Percentiles rank a stretch among this genome's conserved stretches.
These are phyloP conservation scores for Disparrhopalites patrizii DNA, from an alignment of 2,888 invertebrate species.

Conservation along the genomic window DNA sequence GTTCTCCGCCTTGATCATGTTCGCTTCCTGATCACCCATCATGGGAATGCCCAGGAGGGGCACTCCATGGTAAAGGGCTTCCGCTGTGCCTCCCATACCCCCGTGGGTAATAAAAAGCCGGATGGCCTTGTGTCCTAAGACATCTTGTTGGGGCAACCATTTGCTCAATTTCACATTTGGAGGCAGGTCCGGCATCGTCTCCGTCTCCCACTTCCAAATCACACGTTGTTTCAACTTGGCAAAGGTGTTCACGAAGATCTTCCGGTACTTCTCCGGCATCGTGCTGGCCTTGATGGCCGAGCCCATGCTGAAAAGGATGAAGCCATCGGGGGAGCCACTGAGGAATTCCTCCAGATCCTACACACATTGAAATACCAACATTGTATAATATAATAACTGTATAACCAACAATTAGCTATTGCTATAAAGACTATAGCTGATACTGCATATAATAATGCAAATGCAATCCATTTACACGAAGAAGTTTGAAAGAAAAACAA, in stretches of 20 bases:
- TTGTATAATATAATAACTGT: too few relatives aligned
- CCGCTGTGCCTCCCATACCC: constrained; percentile 67
- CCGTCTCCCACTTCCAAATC: constrained; percentile 77
- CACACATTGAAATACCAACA: too few relatives aligned
- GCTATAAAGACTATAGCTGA: too few relatives aligned
- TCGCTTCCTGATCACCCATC: constrained; percentile 58
- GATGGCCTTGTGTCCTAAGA: constrained; percentile 63
- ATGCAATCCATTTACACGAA: too few relatives aligned
- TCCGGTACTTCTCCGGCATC: constrained; percentile 71
- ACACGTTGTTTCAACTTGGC: constrained; percentile 72
- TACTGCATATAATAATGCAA: too few relatives aligned
- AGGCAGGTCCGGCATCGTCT: constrained; percentile 58
- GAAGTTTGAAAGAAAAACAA: too few relatives aligned
- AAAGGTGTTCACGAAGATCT: constrained; percentile 67
- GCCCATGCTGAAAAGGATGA: constrained; percentile 81
- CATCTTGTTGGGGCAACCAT: constrained; percentile 73
- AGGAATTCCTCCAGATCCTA: constrained; percentile 50
- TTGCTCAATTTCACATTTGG: constrained; percentile 60
- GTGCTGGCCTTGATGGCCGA: constrained; percentile 74
- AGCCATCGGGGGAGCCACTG: constrained; percentile 59
- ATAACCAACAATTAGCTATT: too few relatives aligned
- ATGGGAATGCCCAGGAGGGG: constrained; percentile 61
- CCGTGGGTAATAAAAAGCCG: constrained; percentile 68
- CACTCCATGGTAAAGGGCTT: constrained; percentile 63
- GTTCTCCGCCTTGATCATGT: constrained; percentile 57